Conservation (phyloP, 2,113 vertebrate species). For the Salvelinus namaycush region DNA sequence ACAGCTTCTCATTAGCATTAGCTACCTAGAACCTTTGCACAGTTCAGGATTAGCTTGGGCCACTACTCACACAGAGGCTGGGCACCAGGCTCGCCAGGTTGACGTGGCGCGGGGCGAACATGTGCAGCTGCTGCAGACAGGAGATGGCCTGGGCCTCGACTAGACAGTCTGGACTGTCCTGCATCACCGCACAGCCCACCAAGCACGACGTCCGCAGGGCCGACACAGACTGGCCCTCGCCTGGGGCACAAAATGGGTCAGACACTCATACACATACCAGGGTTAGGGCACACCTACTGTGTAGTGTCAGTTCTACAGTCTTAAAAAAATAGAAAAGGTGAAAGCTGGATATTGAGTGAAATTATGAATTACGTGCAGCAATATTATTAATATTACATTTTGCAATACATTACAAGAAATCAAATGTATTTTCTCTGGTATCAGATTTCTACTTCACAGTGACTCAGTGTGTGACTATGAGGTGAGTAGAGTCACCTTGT, state of each 20-base stretch:
- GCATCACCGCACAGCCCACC: conserved; percentile 87
- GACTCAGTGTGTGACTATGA: conserved; percentile 3
- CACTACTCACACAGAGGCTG: conserved; percentile 87
- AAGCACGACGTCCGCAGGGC: conserved; percentile 82
- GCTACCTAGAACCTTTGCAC: not conserved
- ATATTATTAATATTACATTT: no score
- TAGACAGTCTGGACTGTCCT: conserved; percentile 83
- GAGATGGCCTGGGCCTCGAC: conserved; percentile 88
- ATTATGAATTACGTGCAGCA: no score
- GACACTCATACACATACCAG: conserved; percentile 10
- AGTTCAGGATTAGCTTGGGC: not conserved
- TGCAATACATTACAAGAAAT: no score
- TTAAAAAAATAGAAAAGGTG: no score
- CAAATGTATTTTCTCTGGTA: no score
- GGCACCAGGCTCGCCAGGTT: conserved; percentile 86
- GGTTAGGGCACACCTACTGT: no score
- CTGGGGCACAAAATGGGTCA: conserved; percentile 51
- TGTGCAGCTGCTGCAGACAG: conserved; percentile 95
- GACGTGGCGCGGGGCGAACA: conserved; percentile 90
- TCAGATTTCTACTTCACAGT: not conserved
- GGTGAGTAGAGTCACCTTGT: conserved; percentile 51
- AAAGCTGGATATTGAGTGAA: no score
- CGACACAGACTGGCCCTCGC: conserved; percentile 70
- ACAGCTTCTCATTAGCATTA: not conserved
- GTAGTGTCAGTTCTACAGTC: no score